These are phyloP conservation scores for Cardinalis cardinalis DNA, from an alignment of 2,113 vertebrate genomes.

Conservation along the genomic window DNA sequence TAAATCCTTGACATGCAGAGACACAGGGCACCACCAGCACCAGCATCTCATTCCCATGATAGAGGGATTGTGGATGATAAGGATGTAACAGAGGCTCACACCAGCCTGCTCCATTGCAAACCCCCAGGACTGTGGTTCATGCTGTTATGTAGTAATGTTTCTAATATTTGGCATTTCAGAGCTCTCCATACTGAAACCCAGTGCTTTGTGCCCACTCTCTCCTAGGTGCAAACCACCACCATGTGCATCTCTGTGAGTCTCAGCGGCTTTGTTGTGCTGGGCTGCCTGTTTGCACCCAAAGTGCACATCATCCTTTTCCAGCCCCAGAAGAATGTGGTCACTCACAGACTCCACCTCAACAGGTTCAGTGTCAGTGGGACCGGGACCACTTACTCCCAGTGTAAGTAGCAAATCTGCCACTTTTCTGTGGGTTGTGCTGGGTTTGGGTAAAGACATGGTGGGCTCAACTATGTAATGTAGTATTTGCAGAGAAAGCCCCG, in stretches of 20 bases:
- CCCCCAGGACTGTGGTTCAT: not conserved
- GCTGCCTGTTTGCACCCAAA: slow-evolving; percentile 96
- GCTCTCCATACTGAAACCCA: not conserved
- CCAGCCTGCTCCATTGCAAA: not conserved
- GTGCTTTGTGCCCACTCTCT: not conserved
- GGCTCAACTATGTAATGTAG: not conserved
- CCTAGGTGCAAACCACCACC: slow-evolving; percentile 95
- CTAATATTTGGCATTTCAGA: not conserved
- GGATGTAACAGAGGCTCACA: not conserved
- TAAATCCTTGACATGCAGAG: not conserved
- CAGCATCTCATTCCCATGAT: not conserved
- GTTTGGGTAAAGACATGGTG: not conserved
- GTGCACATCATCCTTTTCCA: slow-evolving; percentile 98
- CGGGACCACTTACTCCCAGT: slow-evolving; percentile 89
- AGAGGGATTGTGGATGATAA: not conserved
- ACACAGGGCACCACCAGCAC: not conserved
- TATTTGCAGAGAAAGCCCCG: no score
- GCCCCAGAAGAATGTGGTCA: slow-evolving; percentile 97
- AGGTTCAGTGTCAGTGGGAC: slow-evolving; percentile 95
- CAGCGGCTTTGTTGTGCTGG: slow-evolving; percentile 96
- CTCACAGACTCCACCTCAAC: slow-evolving; percentile 93
- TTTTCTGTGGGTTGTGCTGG: not conserved
- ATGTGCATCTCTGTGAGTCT: slow-evolving; percentile 99
- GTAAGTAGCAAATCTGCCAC: slow-evolving; percentile 71
- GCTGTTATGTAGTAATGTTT: not conserved